Evolutionary conservation across 2,888 invertebrate species (phyloP).

Genomic region (Pterostichus niger): DNA sequence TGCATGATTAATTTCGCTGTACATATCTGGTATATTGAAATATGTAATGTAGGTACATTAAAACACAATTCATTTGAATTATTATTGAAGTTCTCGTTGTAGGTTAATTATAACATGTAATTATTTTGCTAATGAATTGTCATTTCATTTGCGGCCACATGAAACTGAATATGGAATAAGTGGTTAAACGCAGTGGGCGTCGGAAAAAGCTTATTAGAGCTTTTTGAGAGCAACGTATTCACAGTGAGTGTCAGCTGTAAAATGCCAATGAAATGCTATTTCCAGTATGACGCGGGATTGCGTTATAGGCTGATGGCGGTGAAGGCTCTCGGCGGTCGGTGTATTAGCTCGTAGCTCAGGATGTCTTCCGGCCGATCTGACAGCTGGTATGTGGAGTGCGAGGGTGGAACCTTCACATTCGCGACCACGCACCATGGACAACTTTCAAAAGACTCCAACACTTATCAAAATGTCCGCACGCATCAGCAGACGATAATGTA

Average conservation of each 20-base stretch:
- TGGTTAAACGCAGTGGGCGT: not conserved
- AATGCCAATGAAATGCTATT: constrained; percentile 16
- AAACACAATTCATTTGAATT: constrained; percentile 12
- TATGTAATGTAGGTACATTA: constrained; percentile 7
- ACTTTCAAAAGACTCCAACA: constrained; percentile 31
- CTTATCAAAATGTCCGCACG: constrained; percentile 53
- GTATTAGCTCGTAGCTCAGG: constrained; percentile 57
- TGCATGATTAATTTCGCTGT: no score
- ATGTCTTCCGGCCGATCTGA: constrained; percentile 53
- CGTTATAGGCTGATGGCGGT: not conserved
- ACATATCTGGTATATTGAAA: constrained; percentile 2
- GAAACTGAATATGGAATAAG: constrained; percentile 1
- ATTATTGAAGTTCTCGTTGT: not conserved
- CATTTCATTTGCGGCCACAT: not conserved
- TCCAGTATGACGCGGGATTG: no score
- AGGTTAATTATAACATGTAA: constrained; percentile 17
- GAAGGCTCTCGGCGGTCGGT: constrained; percentile 27
- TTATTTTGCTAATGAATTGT: constrained; percentile 24
- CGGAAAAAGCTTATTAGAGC: constrained; percentile 11
- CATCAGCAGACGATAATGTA: constrained; percentile 47
- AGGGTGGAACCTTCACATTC: not conserved
- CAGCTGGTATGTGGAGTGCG: constrained; percentile 42
- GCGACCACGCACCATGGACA: constrained; percentile 12
- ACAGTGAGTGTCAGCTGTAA: constrained; percentile 11
- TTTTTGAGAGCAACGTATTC: not conserved